Evolutionary conservation across 2,888 invertebrate species (phyloP).

Genomic region (Aricia artaxerxes): DNA sequence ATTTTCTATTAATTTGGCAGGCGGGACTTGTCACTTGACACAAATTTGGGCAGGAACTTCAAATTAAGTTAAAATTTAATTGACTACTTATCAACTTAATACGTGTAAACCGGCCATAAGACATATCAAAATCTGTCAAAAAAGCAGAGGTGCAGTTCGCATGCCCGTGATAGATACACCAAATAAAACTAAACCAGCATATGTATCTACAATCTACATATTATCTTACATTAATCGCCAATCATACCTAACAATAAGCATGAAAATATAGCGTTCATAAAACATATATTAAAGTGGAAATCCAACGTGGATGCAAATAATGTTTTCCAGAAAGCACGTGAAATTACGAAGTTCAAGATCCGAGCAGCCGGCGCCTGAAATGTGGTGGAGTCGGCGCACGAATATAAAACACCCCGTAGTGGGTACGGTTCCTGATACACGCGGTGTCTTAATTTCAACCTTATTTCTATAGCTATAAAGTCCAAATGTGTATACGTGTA

Average conservation of each 20-base stretch:
- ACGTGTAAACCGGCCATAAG: not conserved
- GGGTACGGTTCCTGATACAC: not conserved
- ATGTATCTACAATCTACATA: not conserved
- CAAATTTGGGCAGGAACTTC: too few relatives aligned
- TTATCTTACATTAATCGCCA: not conserved
- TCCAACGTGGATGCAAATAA: constrained; percentile 29
- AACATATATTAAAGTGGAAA: constrained; percentile 27
- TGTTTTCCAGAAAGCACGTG: constrained; percentile 26
- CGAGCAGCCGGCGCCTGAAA: constrained; percentile 66
- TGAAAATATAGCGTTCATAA: not conserved
- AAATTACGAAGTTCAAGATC: constrained; percentile 42
- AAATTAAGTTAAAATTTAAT: too few relatives aligned
- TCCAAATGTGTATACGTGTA: constrained; percentile 49
- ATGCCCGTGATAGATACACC: not conserved
- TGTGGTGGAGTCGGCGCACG: constrained; percentile 60
- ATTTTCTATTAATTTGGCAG: too few relatives aligned
- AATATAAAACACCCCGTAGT: constrained; percentile 61
- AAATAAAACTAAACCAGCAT: not conserved
- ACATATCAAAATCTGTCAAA: not conserved
- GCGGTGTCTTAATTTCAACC: not conserved
- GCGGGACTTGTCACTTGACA: too few relatives aligned
- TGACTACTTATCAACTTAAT: too few relatives aligned
- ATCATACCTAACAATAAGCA: not conserved
- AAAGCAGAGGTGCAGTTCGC: not conserved
- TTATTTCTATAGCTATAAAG: not conserved